Evolutionary conservation across 1,140 invertebrate species (phyloP).

Genomic region (Drosophila varians): DNA sequence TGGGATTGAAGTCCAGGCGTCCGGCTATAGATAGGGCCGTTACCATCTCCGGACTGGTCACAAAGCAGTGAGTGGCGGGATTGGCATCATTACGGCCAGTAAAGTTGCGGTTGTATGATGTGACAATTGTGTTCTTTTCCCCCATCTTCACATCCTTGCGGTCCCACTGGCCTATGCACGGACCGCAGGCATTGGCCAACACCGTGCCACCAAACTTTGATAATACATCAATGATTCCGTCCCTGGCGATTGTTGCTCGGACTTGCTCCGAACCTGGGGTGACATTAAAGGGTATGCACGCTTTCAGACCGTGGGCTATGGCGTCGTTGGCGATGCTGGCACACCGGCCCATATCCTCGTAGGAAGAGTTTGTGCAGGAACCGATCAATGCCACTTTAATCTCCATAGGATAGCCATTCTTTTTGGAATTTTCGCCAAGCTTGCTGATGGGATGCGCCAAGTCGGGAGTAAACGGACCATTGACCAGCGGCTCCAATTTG

Average conservation of each 20-base stretch:
- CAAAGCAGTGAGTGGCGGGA: constrained; percentile 98
- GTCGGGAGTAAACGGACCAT: constrained; percentile 99
- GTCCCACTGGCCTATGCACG: constrained; percentile 99
- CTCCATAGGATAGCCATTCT: constrained; percentile 97
- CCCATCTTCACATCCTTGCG: constrained; percentile 98
- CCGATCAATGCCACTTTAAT: constrained; percentile 99
- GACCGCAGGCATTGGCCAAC: constrained; percentile 99
- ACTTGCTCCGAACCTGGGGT: constrained; percentile 99
- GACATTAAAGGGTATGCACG: constrained; percentile 98
- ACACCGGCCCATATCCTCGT: constrained; percentile 99
- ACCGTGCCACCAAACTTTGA: constrained; percentile 89
- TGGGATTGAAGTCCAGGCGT: constrained; percentile 96
- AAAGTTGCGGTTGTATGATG: constrained; percentile 99
- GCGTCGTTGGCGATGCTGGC: constrained; percentile 97
- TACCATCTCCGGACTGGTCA: constrained; percentile 98
- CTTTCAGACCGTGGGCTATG: constrained; percentile 95
- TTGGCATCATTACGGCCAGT: constrained; percentile 99
- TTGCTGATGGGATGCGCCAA: constrained; percentile 98
- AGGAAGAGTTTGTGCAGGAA: constrained; percentile 99
- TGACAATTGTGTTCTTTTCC: constrained; percentile 99
- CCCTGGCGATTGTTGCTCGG: constrained; percentile 98
- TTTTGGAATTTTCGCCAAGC: constrained; percentile 92
- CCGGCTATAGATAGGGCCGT: constrained; percentile 97
- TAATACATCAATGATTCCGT: constrained; percentile 93
- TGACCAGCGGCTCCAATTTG: constrained; percentile 97